These are phyloP conservation scores for Papilio protenor DNA, from an alignment of 2,888 invertebrate genomes.

Conservation along the genomic window DNA sequence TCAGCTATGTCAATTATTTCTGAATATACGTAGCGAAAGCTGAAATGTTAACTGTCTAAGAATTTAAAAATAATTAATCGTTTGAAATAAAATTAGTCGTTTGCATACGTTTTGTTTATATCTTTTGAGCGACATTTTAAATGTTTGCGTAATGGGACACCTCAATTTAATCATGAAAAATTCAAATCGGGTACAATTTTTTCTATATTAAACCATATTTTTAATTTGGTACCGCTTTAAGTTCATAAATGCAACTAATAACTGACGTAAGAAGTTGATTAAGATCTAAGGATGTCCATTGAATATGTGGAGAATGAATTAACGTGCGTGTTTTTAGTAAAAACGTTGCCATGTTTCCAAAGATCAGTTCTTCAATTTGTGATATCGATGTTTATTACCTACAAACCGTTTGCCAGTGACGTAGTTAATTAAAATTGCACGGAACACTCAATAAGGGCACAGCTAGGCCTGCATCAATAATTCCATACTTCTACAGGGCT, in stretches of 20 bases:
- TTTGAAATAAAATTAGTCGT: too few species aligned
- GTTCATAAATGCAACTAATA: too few species aligned
- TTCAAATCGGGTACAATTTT: too few species aligned
- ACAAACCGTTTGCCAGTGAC: background rate
- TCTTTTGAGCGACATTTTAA: too few species aligned
- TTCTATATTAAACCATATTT: too few species aligned
- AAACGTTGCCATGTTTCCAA: background rate
- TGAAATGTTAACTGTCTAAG: background rate
- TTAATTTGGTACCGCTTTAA: too few species aligned
- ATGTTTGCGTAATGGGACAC: too few species aligned
- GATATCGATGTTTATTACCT: background rate
- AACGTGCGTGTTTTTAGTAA: background rate
- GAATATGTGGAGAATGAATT: too few species aligned
- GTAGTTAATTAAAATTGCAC: conserved; percentile 36
- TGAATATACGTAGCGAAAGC: background rate
- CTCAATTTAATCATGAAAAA: too few species aligned
- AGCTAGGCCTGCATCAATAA: conserved; percentile 35
- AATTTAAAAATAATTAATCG: background rate
- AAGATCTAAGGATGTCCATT: too few species aligned
- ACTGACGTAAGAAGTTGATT: too few species aligned
- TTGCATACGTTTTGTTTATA: too few species aligned
- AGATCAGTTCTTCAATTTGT: background rate
- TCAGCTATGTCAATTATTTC: conserved; percentile 27
- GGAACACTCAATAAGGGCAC: conserved; percentile 21
- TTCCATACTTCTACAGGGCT: conserved; percentile 36